These are phyloP conservation scores for Podilymbus podiceps DNA, from an alignment of 2,113 vertebrate genomes.

Conservation along the genomic window DNA sequence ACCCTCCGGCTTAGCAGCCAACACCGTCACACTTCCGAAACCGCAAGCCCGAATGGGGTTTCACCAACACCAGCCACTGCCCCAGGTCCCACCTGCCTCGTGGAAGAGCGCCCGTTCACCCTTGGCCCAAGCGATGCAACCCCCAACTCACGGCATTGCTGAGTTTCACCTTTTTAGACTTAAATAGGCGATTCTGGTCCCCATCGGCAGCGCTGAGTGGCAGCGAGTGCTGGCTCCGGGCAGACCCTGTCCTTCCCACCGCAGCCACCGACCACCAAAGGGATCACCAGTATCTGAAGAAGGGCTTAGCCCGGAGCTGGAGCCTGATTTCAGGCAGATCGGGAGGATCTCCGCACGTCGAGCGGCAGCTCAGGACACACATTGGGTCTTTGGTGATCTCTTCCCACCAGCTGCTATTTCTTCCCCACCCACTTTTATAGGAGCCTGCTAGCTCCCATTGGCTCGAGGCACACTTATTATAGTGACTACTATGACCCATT, in stretches of 20 bases:
- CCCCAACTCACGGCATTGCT: neutral
- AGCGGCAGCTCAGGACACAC: neutral
- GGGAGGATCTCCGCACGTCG: neutral
- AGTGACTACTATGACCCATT: slow-evolving; percentile 29
- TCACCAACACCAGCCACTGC: neutral
- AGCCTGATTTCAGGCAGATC: neutral
- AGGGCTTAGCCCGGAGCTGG: neutral
- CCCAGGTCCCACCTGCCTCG: rapidly evolving
- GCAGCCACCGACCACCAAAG: neutral
- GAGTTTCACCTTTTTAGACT: neutral
- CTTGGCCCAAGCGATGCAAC: rapidly evolving
- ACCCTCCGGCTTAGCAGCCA: too few species aligned
- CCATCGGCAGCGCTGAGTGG: rapidly evolving
- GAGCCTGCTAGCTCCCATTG: slow-evolving; percentile 4
- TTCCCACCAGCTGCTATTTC: neutral
- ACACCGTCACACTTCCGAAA: neutral
- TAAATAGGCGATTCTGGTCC: rapidly evolving
- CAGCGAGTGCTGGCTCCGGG: neutral
- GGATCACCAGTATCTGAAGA: neutral
- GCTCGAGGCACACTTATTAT: neutral
- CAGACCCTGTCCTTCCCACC: neutral
- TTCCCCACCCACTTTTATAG: slow-evolving; percentile 48
- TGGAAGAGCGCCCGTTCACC: neutral
- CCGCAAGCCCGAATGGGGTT: rapidly evolving
- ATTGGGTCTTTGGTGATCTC: neutral